Base-by-base conservation (phyloP, 30 jellyfish, hydroid and myxozoan genomes). In the Aurelia sp. region DNA sequence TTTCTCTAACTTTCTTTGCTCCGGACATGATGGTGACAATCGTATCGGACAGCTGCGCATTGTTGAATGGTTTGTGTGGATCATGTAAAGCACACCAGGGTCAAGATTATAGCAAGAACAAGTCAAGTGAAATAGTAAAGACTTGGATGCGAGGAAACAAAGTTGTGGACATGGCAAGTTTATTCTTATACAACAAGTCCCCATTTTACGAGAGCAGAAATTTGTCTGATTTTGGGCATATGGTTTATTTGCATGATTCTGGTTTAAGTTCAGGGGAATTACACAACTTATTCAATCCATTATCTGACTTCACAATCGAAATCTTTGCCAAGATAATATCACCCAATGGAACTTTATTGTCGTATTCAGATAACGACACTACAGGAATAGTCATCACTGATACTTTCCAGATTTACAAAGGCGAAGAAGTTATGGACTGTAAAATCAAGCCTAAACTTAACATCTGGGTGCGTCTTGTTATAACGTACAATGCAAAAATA, bases 231-330 rank as follows among this genome's bases (percentile, higher is more conserved):
- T 75, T 75, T 27, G 88, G 70, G 24, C 58, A 85, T 75, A 73
- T 48, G 84, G 35, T 73, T 48, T 75, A 38, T 38, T 55, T 85
- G 27, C 64, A 85, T 63, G 84, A 75, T 33, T 73, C 86, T 1
- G 94, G 94, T 7, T 8, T 74, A 3, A 65, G 63, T 38, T 85
- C 94, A 3, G 88, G 53, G 13, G 94, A 72, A 47, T 1, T 73
- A 12, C 17, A 19, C 8, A 38, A 69, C 59, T 40, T 85, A 63
- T 85, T 85, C 61, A 48, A 33, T 6, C 88, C 87, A 48, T 24
- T 44, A 22, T 59, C 82, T 13, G 88, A 85, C 62, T 85, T 44
- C 77, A 85, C 94, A 19, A 73, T 85, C 52, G 94, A 85, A 76
- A 85, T 85, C 18, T 72, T 73, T 21, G 68, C 65, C 21, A 85